Evolutionary conservation across 2,888 invertebrate species (phyloP).

Genomic region (Torymus texanus): DNA sequence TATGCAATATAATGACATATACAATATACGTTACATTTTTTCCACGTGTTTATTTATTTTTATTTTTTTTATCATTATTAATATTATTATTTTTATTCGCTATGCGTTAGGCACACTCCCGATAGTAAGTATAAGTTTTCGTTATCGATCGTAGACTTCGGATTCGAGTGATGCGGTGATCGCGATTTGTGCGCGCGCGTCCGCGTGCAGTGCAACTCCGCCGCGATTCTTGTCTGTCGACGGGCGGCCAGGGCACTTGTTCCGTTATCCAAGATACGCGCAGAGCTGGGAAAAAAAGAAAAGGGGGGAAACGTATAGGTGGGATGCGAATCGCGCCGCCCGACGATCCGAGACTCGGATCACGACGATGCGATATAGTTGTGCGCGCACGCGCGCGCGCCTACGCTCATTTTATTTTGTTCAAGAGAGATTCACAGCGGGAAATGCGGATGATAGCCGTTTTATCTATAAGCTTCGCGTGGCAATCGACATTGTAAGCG

Average conservation of each 20-base stretch:
- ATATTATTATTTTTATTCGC: slow-evolving; percentile 42
- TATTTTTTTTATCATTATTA: slow-evolving; percentile 44
- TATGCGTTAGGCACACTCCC: slow-evolving; percentile 66
- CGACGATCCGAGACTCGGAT: no score
- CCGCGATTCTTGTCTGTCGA: neutral
- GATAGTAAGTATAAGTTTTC: slow-evolving; percentile 43
- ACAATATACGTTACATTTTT: slow-evolving; percentile 58
- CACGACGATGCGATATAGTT: no score
- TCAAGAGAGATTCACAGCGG: neutral
- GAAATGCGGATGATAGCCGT: neutral
- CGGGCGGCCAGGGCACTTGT: slow-evolving; percentile 9
- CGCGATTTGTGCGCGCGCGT: neutral
- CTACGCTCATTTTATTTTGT: no score
- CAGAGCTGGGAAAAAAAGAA: neutral
- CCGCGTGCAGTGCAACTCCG: neutral
- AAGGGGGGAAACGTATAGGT: neutral
- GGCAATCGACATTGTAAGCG: slow-evolving; percentile 40
- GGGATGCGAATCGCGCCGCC: no score
- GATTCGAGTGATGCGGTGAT: neutral
- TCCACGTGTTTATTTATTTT: slow-evolving; percentile 33
- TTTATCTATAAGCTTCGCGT: slow-evolving; percentile 2
- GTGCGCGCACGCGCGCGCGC: no score
- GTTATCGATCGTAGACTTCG: slow-evolving; percentile 40
- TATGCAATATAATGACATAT: slow-evolving; percentile 55
- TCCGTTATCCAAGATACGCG: neutral